Conservation (phyloP, 2,797 vertebrate genomes). For the Anabacerthia variegaticeps region DNA sequence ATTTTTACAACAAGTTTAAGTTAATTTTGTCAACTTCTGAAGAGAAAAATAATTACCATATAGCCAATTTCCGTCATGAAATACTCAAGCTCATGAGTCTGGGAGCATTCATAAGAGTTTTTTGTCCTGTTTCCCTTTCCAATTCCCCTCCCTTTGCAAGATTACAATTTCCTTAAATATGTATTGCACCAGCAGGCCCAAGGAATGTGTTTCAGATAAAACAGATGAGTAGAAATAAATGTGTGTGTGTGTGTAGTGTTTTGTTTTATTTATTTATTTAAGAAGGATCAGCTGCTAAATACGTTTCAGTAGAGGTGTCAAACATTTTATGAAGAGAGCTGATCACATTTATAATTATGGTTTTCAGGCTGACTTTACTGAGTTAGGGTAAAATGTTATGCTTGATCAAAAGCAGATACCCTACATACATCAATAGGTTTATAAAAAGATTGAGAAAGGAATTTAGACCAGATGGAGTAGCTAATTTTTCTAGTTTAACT, state of each 20-base stretch:
- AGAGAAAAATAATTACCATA: background rate
- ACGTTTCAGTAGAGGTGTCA: conserved; percentile 45
- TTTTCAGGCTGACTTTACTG: background rate
- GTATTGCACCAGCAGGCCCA: background rate
- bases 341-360: conserved; percentile 32
- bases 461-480: conserved; percentile 36
- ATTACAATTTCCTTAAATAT: conserved; percentile 20
- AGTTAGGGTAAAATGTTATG: background rate
- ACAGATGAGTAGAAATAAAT: conserved; percentile 15
- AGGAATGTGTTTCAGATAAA: conserved; percentile 17
- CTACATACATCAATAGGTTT: conserved; percentile 26
- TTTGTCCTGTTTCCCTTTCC: background rate
- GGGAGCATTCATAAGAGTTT: background rate
- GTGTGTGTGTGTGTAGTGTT: too few relatives aligned
- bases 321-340: background rate
- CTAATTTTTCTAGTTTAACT: background rate
- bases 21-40: background rate
- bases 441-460: conserved; percentile 2
- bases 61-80: background rate
- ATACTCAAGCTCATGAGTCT: background rate
- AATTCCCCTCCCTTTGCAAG: background rate
- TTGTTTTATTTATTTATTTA: background rate
- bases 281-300: conserved; percentile 32
- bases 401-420: conserved; percentile 43
- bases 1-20: background rate